Evolutionary conservation across 2,113 vertebrate species (phyloP).

Genomic region (Galbula dea): DNA sequence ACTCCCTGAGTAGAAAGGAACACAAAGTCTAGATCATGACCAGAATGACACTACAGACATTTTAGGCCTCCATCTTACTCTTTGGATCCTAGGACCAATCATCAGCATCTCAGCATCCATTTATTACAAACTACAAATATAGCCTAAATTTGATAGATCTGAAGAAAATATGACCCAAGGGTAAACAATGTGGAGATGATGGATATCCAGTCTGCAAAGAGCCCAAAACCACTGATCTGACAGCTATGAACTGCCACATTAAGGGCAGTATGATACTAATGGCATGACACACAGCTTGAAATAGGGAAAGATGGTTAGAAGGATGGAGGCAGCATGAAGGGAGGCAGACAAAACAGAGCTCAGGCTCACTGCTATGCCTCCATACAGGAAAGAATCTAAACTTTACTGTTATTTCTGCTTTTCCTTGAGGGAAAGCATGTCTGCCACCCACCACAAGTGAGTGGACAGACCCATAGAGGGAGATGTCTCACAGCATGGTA

Average conservation of each 20-base stretch:
- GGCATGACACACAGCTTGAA: not conserved
- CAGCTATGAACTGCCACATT: constrained; percentile 42
- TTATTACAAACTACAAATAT: constrained; percentile 33
- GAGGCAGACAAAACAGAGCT: fast-evolving
- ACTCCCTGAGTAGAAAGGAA: not conserved
- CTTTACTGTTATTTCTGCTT: not conserved
- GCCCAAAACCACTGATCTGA: not conserved
- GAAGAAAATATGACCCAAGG: constrained; percentile 36
- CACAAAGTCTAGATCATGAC: not conserved
- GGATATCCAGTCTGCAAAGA: constrained; percentile 9
- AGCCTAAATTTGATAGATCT: constrained; percentile 30
- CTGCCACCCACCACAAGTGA: not conserved
- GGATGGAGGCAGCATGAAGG: not conserved
- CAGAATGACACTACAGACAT: not conserved
- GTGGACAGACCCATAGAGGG: not conserved
- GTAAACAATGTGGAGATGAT: constrained; percentile 5
- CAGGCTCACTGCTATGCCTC: not conserved
- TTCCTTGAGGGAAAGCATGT: not conserved
- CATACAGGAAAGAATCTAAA: not conserved
- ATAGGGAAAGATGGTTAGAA: not conserved
- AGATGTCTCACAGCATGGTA: not conserved
- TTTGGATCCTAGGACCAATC: not conserved
- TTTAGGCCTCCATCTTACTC: not conserved
- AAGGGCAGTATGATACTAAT: not conserved
- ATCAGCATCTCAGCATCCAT: not conserved